Base-by-base conservation (phyloP, 2,113 vertebrate species). In the Penelope pileata region DNA sequence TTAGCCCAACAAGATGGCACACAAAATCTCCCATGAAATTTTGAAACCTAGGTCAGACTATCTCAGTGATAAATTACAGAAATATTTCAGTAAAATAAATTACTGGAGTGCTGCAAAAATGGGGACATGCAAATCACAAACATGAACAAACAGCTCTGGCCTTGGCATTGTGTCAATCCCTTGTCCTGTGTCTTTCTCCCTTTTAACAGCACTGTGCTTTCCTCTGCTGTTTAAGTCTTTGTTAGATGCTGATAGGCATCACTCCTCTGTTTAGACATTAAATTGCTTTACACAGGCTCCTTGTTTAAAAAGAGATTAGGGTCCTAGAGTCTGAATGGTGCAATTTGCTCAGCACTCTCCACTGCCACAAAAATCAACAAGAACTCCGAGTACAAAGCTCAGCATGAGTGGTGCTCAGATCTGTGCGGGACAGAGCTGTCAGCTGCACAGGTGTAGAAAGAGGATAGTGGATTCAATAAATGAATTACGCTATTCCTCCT, bases 251-350 rank as follows among this genome's bases (percentile, higher is more conserved):
- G 92, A 93, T 23, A 86, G 83, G 83, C 83, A 78, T 91, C 47
- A 29, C 64, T 88, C 19, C 72, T 90, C 82, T 96, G 90, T 90
- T 94, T 34, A 95, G 91, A 94, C 60, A 83, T 68, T 42, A 84
- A 90, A 95, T 72, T 83, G 75, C 85, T 94, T 84, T 83, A 78
- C 72, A 91, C 83, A 84, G 27, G 91, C 67, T 83, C 90, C 90
- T 90, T 78, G 64, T 94, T 96, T 95, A 94, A 90, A 62, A 73
- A 72, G 85, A 88, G 88, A 94, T 95, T 90, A 91, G 43, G 60
- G 76, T 80, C 79, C 91, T 94, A 86, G 47, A 95, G 83, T 45
- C 73, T 53, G 47, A 93, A 83, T 43, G 43, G 47, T 79, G 60
- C 56, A 68, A 78, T 94, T 91, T 93, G 79, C 83, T 91, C 83